Base-by-base conservation (phyloP, 1,140 invertebrate species). In the Mercenaria mercenaria region DNA sequence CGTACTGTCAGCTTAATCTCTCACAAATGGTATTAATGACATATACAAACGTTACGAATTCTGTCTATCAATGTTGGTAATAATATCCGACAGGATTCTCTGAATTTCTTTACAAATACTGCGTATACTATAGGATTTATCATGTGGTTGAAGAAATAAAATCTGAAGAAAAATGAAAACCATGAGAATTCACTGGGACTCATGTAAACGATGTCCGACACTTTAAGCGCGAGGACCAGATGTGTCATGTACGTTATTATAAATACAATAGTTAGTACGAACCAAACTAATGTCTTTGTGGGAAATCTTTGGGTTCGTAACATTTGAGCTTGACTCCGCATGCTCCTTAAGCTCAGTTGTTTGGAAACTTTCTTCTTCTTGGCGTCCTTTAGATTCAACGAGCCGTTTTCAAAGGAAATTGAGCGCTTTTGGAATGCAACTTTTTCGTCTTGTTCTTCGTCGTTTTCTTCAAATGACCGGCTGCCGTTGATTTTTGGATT, bases 141-240 rank as follows among this genome's bases (percentile, higher is more conserved):
- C 72, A 87, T 87, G 26, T 87, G 72, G 39, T 87, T 87, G 59
- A 87, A 59, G 34, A 87, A 87, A 64, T 87, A 87, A 47, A 87
- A 43, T 47, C 85, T 59, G 50, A 64, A 77, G 47, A 59, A 64
- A 76, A 87, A 87, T 18, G 74, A 87, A 50, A 76, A 87, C 50
- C 26, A 64, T 26, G 52, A 39, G 10, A 87, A 79, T 29, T 87
- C 72, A 34, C 32, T 23, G 1, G 85, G 69, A n/a, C 4, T n/a
- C 72, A 87, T 77, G 20, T 47, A 64, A 1, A 77, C 72, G 20
- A 61, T 64, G 10, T 43, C 59, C 4, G 43, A 50, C 1, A 79
- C 74, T 50, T 67, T 64, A 20, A 87, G 39, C 0, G 85, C 50
- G 23, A 87, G 43, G 26, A 77, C 39, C 29, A 79, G 37, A 64